Evolutionary conservation across 2,888 invertebrate genomes (phyloP), one percentile per base, ranked within the genome.

Genomic region (Xanthostigma xanthostigma): DNA sequence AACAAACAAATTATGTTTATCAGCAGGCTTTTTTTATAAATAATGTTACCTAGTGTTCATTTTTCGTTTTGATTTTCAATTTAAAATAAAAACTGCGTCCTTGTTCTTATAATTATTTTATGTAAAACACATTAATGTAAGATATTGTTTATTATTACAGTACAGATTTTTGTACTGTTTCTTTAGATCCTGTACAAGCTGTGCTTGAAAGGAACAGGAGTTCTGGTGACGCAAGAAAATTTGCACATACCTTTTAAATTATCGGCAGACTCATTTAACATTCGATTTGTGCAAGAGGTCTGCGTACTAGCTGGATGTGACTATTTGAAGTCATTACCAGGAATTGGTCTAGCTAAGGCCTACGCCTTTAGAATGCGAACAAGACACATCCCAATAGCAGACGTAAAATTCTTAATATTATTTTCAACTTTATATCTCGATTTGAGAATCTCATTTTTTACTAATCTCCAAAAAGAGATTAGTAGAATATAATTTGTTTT

Each of bases 241-340:
- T 65, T 93, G 8, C 74, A 83, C 44, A 59, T 81, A 4, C 76
- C 84, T 1, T 84, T 92, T 82, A 80, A 77, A 43, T 72, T 83
- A 46, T 71, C 72, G 0, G 72, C 74, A 50, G 78, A 83, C 49
- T 70, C 76, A 38, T 78, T 74, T 54, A 67, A 73, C 14, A 84
- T 86, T 58, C 64, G 71, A 14, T 80, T 82, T 56, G 96, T 99
- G 63, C 78, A 92, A 13, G 76, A 87, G 57, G 94, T 96, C 87
- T 97, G 97, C 62, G 95, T 99, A 54, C 72, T 99, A 61, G 92
- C 96, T 0, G 98, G 98, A 0, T 99, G 98, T 71, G 98, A 99
- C 70, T 99, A 99, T 64, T 69, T 97, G 39, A 74, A 87, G 3
- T 93, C 92, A 0, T 64, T 99, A 53, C 89, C 87, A 0, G 97